Percentiles rank a stretch among this genome's conserved stretches.
Conservation (phyloP, 1,140 invertebrate genomes). For the Arctopsyche grandis region DNA sequence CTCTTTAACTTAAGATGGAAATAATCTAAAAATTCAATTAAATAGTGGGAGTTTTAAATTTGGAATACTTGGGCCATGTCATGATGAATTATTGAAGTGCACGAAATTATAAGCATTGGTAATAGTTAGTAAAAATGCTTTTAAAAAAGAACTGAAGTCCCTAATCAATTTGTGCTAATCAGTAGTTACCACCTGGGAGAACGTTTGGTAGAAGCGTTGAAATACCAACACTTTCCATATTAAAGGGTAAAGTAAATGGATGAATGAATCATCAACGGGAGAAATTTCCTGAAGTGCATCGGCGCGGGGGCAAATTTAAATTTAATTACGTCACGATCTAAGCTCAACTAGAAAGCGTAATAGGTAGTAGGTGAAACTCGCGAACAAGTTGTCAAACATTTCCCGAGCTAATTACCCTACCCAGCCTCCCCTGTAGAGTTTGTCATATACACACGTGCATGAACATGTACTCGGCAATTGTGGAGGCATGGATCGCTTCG, state of each 20-base stretch:
- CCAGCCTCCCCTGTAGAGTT: background rate
- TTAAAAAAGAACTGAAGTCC: background rate
- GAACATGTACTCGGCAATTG: background rate
- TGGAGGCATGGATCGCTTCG: background rate
- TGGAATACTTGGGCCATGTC: too few relatives aligned
- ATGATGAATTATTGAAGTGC: too few relatives aligned
- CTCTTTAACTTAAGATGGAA: too few relatives aligned
- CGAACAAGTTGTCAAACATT: conserved; percentile 35
- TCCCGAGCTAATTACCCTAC: conserved; percentile 27
- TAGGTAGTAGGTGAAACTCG: background rate
- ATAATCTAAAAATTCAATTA: too few relatives aligned
- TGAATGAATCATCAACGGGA: background rate
- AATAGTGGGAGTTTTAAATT: too few relatives aligned
- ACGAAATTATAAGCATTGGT: too few relatives aligned
- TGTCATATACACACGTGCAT: too few relatives aligned
- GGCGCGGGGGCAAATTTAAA: conserved; percentile 3
- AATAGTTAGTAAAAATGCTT: too few relatives aligned
- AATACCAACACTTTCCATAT: background rate
- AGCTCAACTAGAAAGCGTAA: background rate
- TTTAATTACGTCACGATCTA: conserved; percentile 15
- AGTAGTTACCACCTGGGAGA: background rate
- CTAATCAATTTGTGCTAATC: background rate
- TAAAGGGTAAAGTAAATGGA: too few relatives aligned
- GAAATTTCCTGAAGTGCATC: background rate
- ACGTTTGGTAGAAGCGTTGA: background rate